Conservation (phyloP, 2,888 invertebrate species). For the Mesochorus sp. region DNA sequence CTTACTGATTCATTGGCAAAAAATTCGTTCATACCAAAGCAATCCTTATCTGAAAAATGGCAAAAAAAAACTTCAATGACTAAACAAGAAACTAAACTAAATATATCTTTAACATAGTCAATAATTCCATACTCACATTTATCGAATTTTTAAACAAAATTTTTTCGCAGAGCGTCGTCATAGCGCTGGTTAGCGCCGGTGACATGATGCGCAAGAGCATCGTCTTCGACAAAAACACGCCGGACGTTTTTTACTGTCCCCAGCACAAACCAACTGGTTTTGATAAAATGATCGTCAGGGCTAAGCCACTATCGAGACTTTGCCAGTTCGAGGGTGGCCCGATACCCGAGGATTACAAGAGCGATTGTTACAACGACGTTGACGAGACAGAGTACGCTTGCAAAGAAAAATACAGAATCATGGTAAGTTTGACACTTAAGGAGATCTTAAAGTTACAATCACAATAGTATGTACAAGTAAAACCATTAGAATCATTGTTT, state of each 20-base stretch:
- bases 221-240: conserved; percentile 90
- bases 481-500: too few relatives aligned
- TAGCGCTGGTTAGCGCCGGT: conserved; percentile 82
- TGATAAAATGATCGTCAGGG: conserved; percentile 88
- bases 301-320: conserved; percentile 87
- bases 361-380: conserved; percentile 91
- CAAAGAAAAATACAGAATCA: conserved; percentile 90
- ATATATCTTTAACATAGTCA: too few relatives aligned
- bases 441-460: too few relatives aligned
- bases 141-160: background rate
- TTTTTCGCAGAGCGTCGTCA: conserved; percentile 53
- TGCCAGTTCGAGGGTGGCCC: conserved; percentile 89
- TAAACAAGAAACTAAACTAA: too few relatives aligned
- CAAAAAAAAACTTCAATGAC: too few relatives aligned
- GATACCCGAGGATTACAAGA: conserved; percentile 88
- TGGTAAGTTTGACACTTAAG: too few relatives aligned
- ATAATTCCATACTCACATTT: background rate
- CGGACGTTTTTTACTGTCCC: conserved; percentile 91
- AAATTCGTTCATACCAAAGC: background rate
- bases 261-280: conserved; percentile 90
- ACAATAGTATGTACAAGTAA: too few relatives aligned
- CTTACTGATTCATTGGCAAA: background rate
- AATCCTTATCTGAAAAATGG: background rate
- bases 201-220: conserved; percentile 91
- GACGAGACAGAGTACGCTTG: conserved; percentile 91